Evolutionary conservation across 2,888 invertebrate genomes (phyloP).

Genomic region (Orthonevra nobilis): DNA sequence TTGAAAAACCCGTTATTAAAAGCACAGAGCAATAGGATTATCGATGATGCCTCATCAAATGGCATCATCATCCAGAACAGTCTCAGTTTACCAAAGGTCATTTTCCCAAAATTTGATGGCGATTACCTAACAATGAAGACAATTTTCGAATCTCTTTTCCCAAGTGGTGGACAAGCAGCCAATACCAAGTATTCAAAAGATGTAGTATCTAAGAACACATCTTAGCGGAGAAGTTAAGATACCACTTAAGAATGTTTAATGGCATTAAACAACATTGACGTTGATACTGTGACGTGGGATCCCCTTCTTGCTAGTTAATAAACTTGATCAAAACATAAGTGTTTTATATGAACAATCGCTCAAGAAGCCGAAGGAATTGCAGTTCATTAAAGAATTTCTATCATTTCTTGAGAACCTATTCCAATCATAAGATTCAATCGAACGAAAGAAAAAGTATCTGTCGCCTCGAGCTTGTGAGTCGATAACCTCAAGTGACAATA

Average conservation of each 20-base stretch:
- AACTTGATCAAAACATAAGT: conserved; percentile 1
- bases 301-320: not conserved
- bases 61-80: not conserved
- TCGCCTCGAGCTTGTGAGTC: not conserved
- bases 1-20: too few relatives aligned
- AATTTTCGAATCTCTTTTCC: conserved; percentile 31
- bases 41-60: not conserved
- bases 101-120: conserved; percentile 41
- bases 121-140: conserved; percentile 31
- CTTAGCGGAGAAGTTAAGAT: conserved; percentile 39
- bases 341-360: conserved; percentile 8
- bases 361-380: conserved; percentile 8
- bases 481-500: not conserved
- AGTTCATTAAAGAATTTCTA: conserved; percentile 18
- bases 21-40: conserved; percentile 5
- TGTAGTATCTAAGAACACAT: conserved; percentile 48
- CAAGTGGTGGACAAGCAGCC: conserved; percentile 30
- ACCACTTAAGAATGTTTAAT: not conserved
- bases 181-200: conserved; percentile 31
- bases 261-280: conserved; percentile 1
- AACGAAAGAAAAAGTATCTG: not conserved
- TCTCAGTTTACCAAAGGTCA: conserved; percentile 20
- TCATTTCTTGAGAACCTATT: conserved; percentile 18
- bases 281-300: conserved; percentile 6
- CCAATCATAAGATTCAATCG: conserved; percentile 11